Base-by-base conservation (phyloP, 2,888 invertebrate genomes). In the Drosophila fungiperda region DNA sequence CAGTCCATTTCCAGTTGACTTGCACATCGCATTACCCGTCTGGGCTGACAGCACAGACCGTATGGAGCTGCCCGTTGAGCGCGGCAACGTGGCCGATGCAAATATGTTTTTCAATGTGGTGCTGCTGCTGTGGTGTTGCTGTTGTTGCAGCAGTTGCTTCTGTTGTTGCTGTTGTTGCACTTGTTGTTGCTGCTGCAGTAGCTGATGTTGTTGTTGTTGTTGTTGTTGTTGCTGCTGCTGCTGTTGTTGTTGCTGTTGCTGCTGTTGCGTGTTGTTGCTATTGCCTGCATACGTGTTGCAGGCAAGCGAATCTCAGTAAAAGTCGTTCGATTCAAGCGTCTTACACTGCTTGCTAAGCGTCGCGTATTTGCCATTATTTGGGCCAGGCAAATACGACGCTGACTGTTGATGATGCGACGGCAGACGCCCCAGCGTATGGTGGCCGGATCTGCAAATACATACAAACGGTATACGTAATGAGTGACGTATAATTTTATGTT, bases 271-370 rank as follows among this genome's bases (percentile, higher is more conserved):
- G 82, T 84, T 87, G 89, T 90, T 91, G 88, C 90, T 92, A 90
- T 91, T 93, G 93, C 93, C 93, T 93, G 93, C 93, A 93, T 92
- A 91, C 80, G 92, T 85, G 82, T 93, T 94, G 95, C 96, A 93
- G 93, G 93, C 93, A 93, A 93, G 93, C 93, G 93, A 93, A 94
- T 96, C 97, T 97, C 97, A 98, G 97, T 98, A 98, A 94, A 98
- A 98, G 94, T 98, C 98, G 92, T 96, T 97, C 90, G 97, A 96
- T 94, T 98, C 98, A 66, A 98, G 95, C 91, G 98, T 98, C 95
- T 98, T 98, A 96, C 98, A 98, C 94, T 98, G 97, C 94, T 97
- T 97, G 96, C 97, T 97, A 94, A 98, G 95, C 94, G 98, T 98
- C 93, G 97, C 97, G 95, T 97, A 98, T 95, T 98, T 97, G 92